Percentiles rank a stretch among this genome's conserved stretches.
Evolutionary conservation across 2,113 vertebrate species (phyloP).

Genomic region (Anoplopoma fimbria): DNA sequence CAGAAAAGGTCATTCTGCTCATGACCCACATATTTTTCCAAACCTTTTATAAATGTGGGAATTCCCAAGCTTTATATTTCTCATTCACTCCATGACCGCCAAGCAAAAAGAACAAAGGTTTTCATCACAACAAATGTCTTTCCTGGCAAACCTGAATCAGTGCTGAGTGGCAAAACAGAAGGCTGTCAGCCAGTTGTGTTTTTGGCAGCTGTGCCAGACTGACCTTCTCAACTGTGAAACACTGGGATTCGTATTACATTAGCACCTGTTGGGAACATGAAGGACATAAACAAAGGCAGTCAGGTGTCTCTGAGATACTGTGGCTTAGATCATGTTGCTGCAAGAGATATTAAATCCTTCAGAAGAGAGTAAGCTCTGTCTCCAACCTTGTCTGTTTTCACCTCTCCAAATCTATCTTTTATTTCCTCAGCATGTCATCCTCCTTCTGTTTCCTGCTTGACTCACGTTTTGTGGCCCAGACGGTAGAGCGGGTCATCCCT

Average conservation of each 20-base stretch:
- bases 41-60: conserved; percentile 8
- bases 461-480: neutral
- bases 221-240: conserved; percentile 32
- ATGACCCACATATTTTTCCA: neutral
- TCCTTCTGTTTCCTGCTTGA: neutral
- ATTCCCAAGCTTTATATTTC: neutral
- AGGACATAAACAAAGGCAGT: conserved; percentile 16
- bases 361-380: neutral
- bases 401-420: conserved; percentile 21
- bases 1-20: neutral
- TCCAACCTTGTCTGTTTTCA: neutral
- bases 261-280: conserved; percentile 43
- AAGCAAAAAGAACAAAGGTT: neutral
- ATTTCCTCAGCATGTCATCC: neutral
- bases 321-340: neutral
- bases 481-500: too few species aligned
- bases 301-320: neutral
- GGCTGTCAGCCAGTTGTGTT: neutral
- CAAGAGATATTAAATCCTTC: neutral
- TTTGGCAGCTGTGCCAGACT: neutral
- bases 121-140: conserved; percentile 15
- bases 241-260: conserved; percentile 19
- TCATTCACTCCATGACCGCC: neutral
- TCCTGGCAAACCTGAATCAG: neutral
- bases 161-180: conserved; percentile 19